Conservation (phyloP, 1,140 invertebrate species). For the Papilio xuthus region DNA sequence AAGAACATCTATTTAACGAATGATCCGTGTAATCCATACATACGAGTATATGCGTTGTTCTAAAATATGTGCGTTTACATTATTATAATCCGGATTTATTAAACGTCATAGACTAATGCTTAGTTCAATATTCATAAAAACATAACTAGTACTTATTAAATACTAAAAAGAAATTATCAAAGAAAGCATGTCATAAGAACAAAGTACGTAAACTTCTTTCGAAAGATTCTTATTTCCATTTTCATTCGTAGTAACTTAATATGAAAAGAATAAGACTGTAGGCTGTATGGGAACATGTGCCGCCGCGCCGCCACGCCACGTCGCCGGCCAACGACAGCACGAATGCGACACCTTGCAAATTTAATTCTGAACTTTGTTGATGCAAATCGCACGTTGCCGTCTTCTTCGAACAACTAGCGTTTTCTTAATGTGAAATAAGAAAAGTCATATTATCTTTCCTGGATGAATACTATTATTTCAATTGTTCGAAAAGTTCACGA, state of each 20-base stretch:
- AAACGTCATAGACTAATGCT: too few species aligned
- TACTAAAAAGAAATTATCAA: not conserved
- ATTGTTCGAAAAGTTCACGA: not conserved
- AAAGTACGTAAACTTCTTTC: not conserved
- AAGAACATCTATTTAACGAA: too few species aligned
- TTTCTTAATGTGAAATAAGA: not conserved
- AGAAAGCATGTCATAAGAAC: not conserved
- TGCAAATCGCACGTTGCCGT: not conserved
- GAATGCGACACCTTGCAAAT: conserved; percentile 29
- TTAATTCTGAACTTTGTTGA: conserved; percentile 35
- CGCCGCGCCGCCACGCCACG: not conserved
- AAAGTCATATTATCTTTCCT: not conserved
- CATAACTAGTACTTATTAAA: not conserved
- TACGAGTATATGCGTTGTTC: too few species aligned
- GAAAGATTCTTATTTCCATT: conserved; percentile 18
- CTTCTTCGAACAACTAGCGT: conserved; percentile 1
- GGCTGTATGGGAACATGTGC: not conserved
- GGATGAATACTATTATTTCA: not conserved
- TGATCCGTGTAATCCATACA: not conserved
- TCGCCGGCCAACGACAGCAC: not conserved
- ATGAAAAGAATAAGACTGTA: conserved; percentile 6
- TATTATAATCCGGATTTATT: too few species aligned
- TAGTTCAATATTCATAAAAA: too few species aligned
- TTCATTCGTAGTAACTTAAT: conserved; percentile 14
- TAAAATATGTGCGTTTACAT: too few species aligned